These are phyloP conservation scores for Liodrosophila aerea DNA, from an alignment of 2,888 invertebrate species.

Conservation along the genomic window DNA sequence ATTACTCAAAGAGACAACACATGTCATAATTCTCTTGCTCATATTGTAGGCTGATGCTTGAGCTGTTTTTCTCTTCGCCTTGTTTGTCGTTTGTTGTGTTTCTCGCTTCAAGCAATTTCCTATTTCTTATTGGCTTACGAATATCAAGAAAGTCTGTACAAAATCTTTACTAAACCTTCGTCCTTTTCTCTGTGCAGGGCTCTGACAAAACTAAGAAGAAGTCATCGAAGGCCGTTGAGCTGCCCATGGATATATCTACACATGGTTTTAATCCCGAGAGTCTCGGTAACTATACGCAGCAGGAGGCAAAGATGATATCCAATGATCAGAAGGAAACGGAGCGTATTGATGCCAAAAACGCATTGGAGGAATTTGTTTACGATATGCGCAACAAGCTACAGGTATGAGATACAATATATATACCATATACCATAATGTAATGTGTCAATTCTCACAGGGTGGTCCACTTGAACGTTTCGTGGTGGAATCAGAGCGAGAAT, in stretches of 20 bases:
- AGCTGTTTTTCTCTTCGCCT: conserved; percentile 78
- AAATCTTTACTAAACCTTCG: conserved; percentile 2
- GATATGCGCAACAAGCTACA: conserved; percentile 95
- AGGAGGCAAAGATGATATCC: conserved; percentile 92
- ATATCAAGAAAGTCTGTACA: not conserved
- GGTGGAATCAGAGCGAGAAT: conserved; percentile 86
- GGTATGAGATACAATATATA: conserved; percentile 50
- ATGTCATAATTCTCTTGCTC: conserved; percentile 47
- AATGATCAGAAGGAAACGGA: conserved; percentile 97
- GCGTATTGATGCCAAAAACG: conserved; percentile 96
- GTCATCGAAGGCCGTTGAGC: conserved; percentile 90
- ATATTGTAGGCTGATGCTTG: conserved; percentile 74
- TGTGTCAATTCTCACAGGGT: conserved; percentile 83
- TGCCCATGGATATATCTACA: conserved; percentile 91
- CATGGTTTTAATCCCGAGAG: conserved; percentile 88
- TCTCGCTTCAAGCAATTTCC: conserved; percentile 60
- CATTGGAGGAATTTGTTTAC: conserved; percentile 99
- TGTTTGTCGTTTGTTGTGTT: conserved; percentile 49
- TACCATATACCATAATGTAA: not conserved
- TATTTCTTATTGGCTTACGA: conserved; percentile 46
- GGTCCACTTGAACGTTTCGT: conserved; percentile 90
- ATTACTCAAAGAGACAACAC: conserved; percentile 33
- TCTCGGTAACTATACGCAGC: conserved; percentile 89
- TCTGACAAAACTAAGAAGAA: conserved; percentile 89
- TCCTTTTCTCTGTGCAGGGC: conserved; percentile 71